Conservation (phyloP, 2,113 vertebrate genomes). For the Ascaphus truei region DNA sequence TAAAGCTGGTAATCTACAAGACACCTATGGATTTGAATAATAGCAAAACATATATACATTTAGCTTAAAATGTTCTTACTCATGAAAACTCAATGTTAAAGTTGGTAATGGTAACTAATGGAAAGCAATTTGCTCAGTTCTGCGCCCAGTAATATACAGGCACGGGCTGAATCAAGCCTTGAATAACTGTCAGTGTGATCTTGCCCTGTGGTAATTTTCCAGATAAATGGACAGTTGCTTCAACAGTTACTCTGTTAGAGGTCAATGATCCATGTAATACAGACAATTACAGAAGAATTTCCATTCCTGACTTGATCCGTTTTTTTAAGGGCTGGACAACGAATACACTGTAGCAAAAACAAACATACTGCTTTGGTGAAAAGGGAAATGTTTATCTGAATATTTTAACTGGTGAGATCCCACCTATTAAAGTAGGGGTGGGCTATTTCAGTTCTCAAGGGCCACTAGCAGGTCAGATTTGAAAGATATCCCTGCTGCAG, state of each 20-base stretch:
- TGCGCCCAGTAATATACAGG: neutral
- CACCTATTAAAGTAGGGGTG: too few species aligned
- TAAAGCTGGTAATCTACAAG: too few species aligned
- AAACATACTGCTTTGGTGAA: neutral
- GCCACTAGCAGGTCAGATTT: too few species aligned
- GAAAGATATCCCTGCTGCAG: too few species aligned
- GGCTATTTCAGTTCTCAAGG: too few species aligned
- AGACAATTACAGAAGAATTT: conserved; percentile 51
- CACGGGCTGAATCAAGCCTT: conserved; percentile 39
- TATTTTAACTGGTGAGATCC: too few species aligned
- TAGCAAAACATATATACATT: too few species aligned
- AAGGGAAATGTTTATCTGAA: too few species aligned
- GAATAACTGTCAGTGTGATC: conserved; percentile 43
- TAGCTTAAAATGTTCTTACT: too few species aligned
- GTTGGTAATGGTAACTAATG: neutral
- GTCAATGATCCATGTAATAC: conserved; percentile 59
- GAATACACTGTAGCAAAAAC: conserved; percentile 7
- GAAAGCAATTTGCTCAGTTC: conserved; percentile 3
- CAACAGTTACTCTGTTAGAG: conserved; percentile 52
- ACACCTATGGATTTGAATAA: too few species aligned
- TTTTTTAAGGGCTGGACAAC: conserved; percentile 35
- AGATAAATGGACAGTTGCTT: conserved; percentile 62
- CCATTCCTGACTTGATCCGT: conserved; percentile 37
- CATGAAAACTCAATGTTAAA: too few species aligned
- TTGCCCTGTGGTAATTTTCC: conserved; percentile 61